A percentile compares a stretch with the other conserved stretches of the same genome.
Conservation (phyloP, 2,888 invertebrate species). For the Sabellastarte sp. region DNA sequence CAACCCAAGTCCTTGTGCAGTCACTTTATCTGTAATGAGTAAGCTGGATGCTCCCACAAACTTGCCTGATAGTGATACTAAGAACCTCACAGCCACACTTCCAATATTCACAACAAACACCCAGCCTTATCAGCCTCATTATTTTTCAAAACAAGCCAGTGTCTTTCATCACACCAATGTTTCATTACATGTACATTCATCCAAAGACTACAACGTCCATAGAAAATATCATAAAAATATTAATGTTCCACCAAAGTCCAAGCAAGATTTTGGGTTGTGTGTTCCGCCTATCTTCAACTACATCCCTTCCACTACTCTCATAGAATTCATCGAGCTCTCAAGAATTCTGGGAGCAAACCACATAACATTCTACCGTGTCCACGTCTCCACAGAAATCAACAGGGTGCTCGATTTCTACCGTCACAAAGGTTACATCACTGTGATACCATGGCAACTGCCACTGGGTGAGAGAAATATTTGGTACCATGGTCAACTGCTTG, state of each 20-base stretch:
- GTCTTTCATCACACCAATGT: no score
- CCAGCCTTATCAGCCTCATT: no score
- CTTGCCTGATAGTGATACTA: background rate
- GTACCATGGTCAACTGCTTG: constrained; percentile 53
- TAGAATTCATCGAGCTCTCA: constrained; percentile 52
- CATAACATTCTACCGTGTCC: constrained; percentile 45
- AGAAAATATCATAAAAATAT: background rate
- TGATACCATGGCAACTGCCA: constrained; percentile 47
- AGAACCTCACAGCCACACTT: constrained; percentile 5
- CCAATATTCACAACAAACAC: no score
- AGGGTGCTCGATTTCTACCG: constrained; percentile 40
- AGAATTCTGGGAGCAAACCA: constrained; percentile 43
- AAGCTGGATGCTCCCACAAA: background rate
- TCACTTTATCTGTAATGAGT: no score
- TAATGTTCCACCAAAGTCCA: background rate
- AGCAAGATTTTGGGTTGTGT: constrained; percentile 41
- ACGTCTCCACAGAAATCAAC: constrained; percentile 35
- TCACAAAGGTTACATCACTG: constrained; percentile 32
- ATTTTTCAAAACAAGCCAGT: background rate
- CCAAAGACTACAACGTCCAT: background rate
- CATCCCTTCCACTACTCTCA: constrained; percentile 39
- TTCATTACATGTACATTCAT: no score
- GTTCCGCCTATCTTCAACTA: constrained; percentile 54
- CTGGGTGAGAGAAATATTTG: constrained; percentile 37
- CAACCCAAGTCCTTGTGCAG: no score